These are phyloP conservation scores for Coryphaenoides rupestris DNA, from an alignment of 2,113 vertebrate species.

Conservation along the genomic window DNA sequence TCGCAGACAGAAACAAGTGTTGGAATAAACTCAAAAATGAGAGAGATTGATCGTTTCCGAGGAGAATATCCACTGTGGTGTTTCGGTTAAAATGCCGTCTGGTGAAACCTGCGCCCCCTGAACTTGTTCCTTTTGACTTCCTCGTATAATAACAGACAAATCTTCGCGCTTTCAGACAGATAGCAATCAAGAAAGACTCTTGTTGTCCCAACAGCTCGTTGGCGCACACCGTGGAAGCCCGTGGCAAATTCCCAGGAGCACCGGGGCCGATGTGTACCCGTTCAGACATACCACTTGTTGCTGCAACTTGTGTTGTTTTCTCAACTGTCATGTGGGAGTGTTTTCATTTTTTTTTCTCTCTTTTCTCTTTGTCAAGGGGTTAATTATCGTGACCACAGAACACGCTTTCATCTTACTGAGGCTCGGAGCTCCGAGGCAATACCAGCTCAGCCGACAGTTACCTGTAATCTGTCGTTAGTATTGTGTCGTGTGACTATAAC, in stretches of 20 bases:
- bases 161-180: no score
- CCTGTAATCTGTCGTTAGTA: neutral
- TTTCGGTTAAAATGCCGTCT: no score
- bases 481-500: neutral
- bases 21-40: neutral
- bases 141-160: no score
- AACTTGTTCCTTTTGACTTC: no score
- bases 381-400: slow-evolving; percentile 28
- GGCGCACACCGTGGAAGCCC: slow-evolving; percentile 13
- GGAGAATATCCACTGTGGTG: neutral
- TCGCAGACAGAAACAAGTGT: neutral
- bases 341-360: slow-evolving; percentile 19
- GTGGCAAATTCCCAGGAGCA: slow-evolving; percentile 19
- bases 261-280: slow-evolving; percentile 12
- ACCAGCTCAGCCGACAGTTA: neutral
- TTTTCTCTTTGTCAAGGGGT: neutral
- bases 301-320: slow-evolving; percentile 17
- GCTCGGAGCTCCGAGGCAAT: neutral
- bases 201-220: slow-evolving; percentile 12
- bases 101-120: no score
- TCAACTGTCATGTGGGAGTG: slow-evolving; percentile 1
- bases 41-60: neutral
- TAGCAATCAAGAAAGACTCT: neutral
- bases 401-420: slow-evolving; percentile 15
- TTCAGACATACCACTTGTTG: slow-evolving; percentile 5